These are phyloP conservation scores for Xiphophorus couchianus DNA, from an alignment of 2,113 vertebrate species.

Conservation along the genomic window DNA sequence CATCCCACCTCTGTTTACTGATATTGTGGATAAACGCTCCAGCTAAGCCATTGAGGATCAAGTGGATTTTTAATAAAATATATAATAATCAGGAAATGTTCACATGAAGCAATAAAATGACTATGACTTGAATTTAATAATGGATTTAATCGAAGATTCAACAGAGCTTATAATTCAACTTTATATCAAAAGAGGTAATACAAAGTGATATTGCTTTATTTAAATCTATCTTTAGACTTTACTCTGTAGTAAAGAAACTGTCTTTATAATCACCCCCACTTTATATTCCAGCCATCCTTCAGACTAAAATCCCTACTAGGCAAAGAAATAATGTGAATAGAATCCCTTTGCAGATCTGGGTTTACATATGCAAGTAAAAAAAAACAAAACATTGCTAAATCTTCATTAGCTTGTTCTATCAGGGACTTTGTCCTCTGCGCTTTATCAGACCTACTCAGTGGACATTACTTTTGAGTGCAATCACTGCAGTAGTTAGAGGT, in stretches of 20 bases:
- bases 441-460: conserved; percentile 41
- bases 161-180: neutral
- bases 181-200: neutral
- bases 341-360: neutral
- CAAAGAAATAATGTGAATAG: conserved; percentile 20
- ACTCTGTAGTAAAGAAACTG: neutral
- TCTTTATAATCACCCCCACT: neutral
- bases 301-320: neutral
- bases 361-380: conserved; percentile 21
- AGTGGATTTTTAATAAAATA: neutral
- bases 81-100: conserved; percentile 22
- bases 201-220: neutral
- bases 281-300: conserved; percentile 24
- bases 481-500: conserved; percentile 70
- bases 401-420: conserved; percentile 53
- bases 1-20: conserved; percentile 33
- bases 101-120: neutral
- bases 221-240: neutral
- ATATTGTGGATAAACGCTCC: neutral
- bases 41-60: conserved; percentile 22
- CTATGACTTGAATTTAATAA: neutral
- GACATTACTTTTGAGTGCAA: conserved; percentile 67
- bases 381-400: conserved; percentile 8
- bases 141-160: conserved; percentile 1
- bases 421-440: conserved; percentile 6